Percentiles rank a stretch among this genome's conserved stretches.
These are phyloP conservation scores for Ictidomys tridecemlineatus DNA, from an alignment of 2,113 vertebrate genomes.

Conservation along the genomic window DNA sequence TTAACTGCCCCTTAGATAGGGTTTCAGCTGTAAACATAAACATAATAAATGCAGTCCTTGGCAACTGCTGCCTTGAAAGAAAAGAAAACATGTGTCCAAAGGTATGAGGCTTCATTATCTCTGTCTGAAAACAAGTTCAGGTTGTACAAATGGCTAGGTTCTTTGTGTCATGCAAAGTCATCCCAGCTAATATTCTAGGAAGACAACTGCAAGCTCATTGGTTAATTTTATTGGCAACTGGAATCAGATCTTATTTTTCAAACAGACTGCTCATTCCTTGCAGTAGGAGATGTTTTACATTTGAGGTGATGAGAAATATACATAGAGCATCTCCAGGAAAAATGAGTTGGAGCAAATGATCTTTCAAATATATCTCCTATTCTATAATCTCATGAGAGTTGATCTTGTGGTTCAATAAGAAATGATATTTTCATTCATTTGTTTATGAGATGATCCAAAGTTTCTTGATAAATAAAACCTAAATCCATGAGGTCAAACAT, in stretches of 20 bases:
- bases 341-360: constrained; percentile 34
- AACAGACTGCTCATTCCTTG: not conserved
- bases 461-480: constrained; percentile 28
- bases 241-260: not conserved
- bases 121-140: not conserved
- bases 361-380: not conserved
- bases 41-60: not conserved
- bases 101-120: not conserved
- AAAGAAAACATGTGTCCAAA: not conserved
- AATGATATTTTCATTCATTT: constrained; percentile 49
- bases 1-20: not conserved
- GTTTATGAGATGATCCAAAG: not conserved
- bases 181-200: constrained; percentile 11
- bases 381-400: not conserved
- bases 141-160: not conserved
- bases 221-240: not conserved
- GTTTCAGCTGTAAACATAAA: not conserved
- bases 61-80: not conserved
- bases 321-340: not conserved
- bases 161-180: not conserved
- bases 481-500: not conserved
- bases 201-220: not conserved
- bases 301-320: constrained; percentile 47
- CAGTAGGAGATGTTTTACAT: constrained; percentile 44
- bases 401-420: not conserved